phyloP scores from a whole-genome alignment of 2,888 invertebrate species.

The Drosophila silvestris region DNA sequence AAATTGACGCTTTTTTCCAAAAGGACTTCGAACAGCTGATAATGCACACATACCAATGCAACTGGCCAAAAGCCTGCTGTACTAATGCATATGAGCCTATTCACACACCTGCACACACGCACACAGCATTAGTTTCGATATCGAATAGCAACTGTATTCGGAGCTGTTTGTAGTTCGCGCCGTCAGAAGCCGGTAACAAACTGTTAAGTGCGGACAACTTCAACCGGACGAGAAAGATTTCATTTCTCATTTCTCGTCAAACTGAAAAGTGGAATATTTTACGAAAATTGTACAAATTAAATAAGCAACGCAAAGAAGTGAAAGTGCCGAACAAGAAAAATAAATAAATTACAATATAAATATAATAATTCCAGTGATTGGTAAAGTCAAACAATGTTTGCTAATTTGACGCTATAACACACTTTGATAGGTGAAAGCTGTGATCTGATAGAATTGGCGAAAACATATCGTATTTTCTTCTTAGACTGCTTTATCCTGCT shows the following conservation, averaged over 20 bases:
- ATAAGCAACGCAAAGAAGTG: constrained; percentile 12
- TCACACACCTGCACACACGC: constrained; percentile 8
- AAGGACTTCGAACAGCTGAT: constrained; percentile 47
- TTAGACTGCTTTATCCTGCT: constrained; percentile 3
- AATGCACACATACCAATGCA: constrained; percentile 15
- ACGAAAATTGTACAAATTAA: background rate
- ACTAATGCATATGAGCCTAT: background rate
- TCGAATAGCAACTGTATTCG: constrained; percentile 47
- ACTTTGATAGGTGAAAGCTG: constrained; percentile 35
- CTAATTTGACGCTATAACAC: background rate
- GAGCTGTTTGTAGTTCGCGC: constrained; percentile 14
- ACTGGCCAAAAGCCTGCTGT: constrained; percentile 62
- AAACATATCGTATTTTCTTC: constrained; percentile 1
- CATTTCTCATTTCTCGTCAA: background rate
- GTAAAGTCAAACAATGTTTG: constrained; percentile 4
- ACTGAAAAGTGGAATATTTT: background rate
- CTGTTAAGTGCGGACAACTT: constrained; percentile 48
- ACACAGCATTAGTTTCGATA: constrained; percentile 46
- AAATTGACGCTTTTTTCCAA: constrained; percentile 25
- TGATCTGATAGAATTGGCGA: constrained; percentile 38
- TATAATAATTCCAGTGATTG: background rate
- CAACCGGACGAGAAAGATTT: constrained; percentile 18
- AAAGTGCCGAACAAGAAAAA: constrained; percentile 13
- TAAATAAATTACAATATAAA: background rate
- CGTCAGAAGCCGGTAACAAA: constrained; percentile 66